Percentiles rank a stretch among this genome's conserved stretches.
Evolutionary conservation across 1,140 invertebrate species (phyloP).

Genomic region (Rhyzopertha dominica): DNA sequence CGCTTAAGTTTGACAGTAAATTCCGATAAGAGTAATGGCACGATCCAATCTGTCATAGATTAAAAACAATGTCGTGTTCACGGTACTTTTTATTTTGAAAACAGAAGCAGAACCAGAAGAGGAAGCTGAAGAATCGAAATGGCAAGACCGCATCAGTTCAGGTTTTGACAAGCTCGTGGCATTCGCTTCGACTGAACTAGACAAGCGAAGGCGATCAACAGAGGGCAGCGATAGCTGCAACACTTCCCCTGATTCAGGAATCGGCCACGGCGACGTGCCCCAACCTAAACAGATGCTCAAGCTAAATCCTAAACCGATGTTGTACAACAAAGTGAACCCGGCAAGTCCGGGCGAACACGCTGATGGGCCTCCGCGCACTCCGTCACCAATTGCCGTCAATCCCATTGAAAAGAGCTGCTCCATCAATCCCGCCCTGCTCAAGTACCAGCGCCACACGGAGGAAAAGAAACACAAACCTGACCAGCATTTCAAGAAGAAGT

Average conservation of each 20-base stretch:
- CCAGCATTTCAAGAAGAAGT: constrained; percentile 76
- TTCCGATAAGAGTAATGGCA: too few species aligned
- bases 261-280: constrained; percentile 56
- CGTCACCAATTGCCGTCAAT: constrained; percentile 59
- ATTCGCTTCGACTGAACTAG: constrained; percentile 78
- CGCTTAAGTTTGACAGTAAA: too few species aligned
- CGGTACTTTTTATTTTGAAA: background rate
- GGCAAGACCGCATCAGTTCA: constrained; percentile 81
- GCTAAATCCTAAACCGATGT: constrained; percentile 38
- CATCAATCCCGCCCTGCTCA: constrained; percentile 50
- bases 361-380: constrained; percentile 60
- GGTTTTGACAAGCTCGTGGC: constrained; percentile 82
- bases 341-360: constrained; percentile 50
- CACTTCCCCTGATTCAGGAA: constrained; percentile 71
- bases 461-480: constrained; percentile 48
- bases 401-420: constrained; percentile 36
- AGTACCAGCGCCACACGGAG: constrained; percentile 59
- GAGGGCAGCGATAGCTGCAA: constrained; percentile 65
- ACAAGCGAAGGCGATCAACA: constrained; percentile 71
- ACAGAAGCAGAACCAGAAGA: constrained; percentile 52
- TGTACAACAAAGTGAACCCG: constrained; percentile 43
- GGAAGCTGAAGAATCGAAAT: constrained; percentile 61
- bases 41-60: too few species aligned
- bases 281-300: constrained; percentile 45
- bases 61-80: too few species aligned